phyloP scores from a whole-genome alignment of 2,888 invertebrate genomes.

The Morpho deidamia region DNA sequence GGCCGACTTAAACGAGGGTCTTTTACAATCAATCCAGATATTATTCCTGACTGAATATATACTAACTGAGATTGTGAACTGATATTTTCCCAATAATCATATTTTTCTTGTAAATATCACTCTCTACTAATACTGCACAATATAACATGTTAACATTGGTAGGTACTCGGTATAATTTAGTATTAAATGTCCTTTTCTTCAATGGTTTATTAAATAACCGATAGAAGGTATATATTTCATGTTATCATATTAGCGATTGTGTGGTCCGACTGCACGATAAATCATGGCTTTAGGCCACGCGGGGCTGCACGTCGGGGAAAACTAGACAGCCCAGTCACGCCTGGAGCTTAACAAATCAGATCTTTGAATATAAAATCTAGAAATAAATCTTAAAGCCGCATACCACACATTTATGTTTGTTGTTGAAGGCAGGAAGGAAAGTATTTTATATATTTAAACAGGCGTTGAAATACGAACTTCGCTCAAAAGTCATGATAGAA shows the following conservation, averaged over 20 bases:
- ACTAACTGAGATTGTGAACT: constrained; percentile 80
- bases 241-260: constrained; percentile 22
- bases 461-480: no score
- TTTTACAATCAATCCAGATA: constrained; percentile 85
- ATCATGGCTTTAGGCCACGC: constrained; percentile 19
- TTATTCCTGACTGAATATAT: constrained; percentile 81
- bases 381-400: constrained; percentile 5
- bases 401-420: not conserved
- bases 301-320: constrained; percentile 14
- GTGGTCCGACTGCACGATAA: constrained; percentile 19
- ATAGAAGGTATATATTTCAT: constrained; percentile 15
- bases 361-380: constrained; percentile 14
- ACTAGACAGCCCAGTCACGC: constrained; percentile 20
- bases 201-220: constrained; percentile 4
- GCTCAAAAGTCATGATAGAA: no score
- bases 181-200: not conserved
- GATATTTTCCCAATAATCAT: constrained; percentile 77
- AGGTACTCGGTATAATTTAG: not conserved
- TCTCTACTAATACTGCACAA: constrained; percentile 23
- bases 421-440: no score
- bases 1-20: constrained; percentile 92
- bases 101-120: constrained; percentile 61
- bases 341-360: constrained; percentile 17
- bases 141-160: not conserved
- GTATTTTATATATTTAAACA: no score